Evolutionary conservation across 1,140 invertebrate species (phyloP), one percentile per base, ranked within the genome.

Genomic region (Papilio dardanus): DNA sequence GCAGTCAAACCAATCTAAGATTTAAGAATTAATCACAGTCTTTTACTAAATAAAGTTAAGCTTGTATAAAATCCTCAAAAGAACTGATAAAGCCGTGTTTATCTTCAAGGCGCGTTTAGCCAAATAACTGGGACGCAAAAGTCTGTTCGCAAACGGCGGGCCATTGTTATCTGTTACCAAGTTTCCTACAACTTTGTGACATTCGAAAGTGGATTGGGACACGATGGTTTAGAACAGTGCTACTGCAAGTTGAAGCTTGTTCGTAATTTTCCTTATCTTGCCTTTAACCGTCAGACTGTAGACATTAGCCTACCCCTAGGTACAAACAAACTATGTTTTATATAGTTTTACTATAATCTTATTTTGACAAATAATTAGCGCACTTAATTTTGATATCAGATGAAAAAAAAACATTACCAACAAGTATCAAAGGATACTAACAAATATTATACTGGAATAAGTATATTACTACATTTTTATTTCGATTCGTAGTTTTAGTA

Each of bases 151-250:
- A 40, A 68, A 69, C 33, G 28, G n/a, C 33, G 12, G 31, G 42
- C 42, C 66, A 69, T 37, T 69, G 67, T 69, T 69, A 69, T 69
- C 67, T 40, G 35, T 69, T 37, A 42, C 67, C 16, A 42, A 69
- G 67, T 69, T 69, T 24, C 19, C 3, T 5, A 21, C 67, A 69
- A 69, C 67, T 69, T 69, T 40, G 67, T 69, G 35, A 69, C 67
- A 69, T 35, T 69, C 19, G 67, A 69, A 69, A 69, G 67, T 69
- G 67, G 67, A 40, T 69, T 69, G 67, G 67, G 67, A 69, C 35
- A 8, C 19, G 12, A 24, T 40, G 31, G 67, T 69, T 69, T 40
- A 69, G 67, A 37, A 40, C 66, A 40, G 31, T 31, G 33, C 16
- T 14, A 19, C 67, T 69, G 67, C 67, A 69, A 69, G 31, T 69